A percentile compares a stretch with the other conserved stretches of the same genome.
phyloP scores from a whole-genome alignment of 37 sponge, comb jelly and placozoan species.

The Oscarella lobularis region DNA sequence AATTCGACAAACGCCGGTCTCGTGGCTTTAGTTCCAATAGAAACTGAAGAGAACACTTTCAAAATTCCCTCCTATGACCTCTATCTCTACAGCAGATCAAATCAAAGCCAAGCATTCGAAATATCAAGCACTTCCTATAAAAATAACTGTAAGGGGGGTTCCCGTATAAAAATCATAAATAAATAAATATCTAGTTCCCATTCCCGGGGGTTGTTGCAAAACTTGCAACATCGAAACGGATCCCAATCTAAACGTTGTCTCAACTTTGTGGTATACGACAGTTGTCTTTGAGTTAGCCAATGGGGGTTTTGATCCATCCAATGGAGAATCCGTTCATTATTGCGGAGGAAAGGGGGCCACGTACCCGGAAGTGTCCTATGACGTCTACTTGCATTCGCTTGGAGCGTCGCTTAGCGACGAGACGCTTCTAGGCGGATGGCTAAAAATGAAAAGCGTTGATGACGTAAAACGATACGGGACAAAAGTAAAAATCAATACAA shows the following conservation, averaged over 20 bases:
- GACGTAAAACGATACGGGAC: neutral
- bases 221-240: neutral
- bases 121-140: no score
- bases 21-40: no score
- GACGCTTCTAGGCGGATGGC: neutral
- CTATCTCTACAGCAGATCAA: no score
- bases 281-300: neutral
- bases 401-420: neutral
- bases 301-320: neutral
- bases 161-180: no score
- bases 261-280: neutral
- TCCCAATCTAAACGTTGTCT: neutral
- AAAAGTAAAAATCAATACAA: neutral
- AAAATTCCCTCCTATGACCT: no score
- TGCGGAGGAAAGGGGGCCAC: neutral
- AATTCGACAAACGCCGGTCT: neutral
- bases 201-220: slow-evolving; percentile 6
- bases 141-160: no score
- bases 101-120: no score
- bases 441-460: neutral
- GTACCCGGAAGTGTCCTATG: neutral
- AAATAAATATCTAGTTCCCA: slow-evolving; percentile 3
- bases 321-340: neutral
- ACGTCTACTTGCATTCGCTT: neutral
- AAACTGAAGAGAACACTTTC: no score